Evolutionary conservation across 2,113 vertebrate genomes (phyloP), one percentile per base, ranked within the genome.

Genomic region (Ictalurus furcatus): DNA sequence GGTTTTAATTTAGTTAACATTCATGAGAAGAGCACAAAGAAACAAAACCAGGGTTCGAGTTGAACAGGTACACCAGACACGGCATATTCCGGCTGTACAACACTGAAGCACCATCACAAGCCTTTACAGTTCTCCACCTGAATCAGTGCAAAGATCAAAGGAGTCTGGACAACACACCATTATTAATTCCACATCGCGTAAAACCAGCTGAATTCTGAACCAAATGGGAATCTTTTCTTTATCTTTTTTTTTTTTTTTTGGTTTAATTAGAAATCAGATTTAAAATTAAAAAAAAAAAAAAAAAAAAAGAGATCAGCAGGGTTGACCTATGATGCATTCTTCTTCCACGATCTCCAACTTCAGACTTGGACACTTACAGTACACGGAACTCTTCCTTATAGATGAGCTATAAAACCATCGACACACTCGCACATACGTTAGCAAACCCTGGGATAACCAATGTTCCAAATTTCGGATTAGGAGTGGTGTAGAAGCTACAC

Each of bases 1-100:
- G 89, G 89, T 92, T 90, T 96, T 96, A 93, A 96, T 96, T 96
- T 94, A 91, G 94, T 94, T 94, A 95, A 96, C 94, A 95, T 95
- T 93, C 93, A 96, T 92, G 94, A 93, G 93, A 95, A 96, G 94
- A 94, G 94, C 93, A 96, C 94, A 93, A 94, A 95, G 79, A 89
- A 94, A 96, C 94, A 94, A 95, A 95, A 95, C 91, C 93, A 88
- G 90, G 93, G 92, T 90, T 90, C 91, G 89, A 93, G 90, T 94
- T 87, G 58, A 93, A 96, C 94, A 94, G 94, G 94, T 93, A 94
- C 93, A 92, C 95, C 91, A 92, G 86, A 83, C 88, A 83, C 89
- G 90, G 89, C 89, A 79, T 90, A 84, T 87, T 92, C 88, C 91
- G 92, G 76, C 84, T 69, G 86, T 92, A 91, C 90, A 85, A 84